Evolutionary conservation across 2,888 invertebrate species (phyloP), one percentile per base, ranked within the genome.

Genomic region (Yponomeuta malinellus): DNA sequence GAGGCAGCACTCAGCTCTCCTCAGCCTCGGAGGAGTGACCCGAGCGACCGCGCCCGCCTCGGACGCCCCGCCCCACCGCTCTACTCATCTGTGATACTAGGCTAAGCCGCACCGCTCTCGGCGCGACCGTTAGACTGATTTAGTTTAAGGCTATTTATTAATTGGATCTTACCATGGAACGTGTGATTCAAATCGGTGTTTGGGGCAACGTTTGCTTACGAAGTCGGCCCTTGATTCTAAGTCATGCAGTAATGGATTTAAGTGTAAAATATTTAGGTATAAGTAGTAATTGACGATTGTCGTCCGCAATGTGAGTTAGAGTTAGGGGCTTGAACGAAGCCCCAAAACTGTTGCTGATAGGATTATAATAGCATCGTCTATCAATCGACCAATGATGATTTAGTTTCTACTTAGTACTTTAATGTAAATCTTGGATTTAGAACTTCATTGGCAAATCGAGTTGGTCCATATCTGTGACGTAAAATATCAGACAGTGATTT

Each of bases 1-100:
- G 94, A 85, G 91, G 91, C 78, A 94, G 94, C 83, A 94, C 94
- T 71, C 94, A 94, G 84, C 92, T 94, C 76, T 94, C 94, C 71
- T 93, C 93, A 73, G 93, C 93, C 31, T 94, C 94, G 79, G 94
- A 94, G 80, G 94, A 94, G 86, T 91, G 91, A 90, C 91, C 86
- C 79, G 79, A 82, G 83, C 83, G 79, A 75, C 74, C 73, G 71
- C 73, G 73, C 72, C 73, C 78, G 63, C 65, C 78, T 78, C 78
- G 80, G 78, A 75, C 78, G 78, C 70, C 78, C 76, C 66, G 79
- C 74, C 90, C 91, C 91, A 91, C 91, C 91, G 91, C 90, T 87
- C 89, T 91, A 87, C 90, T 88, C 80, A 88, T 90, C 92, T 92
- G 92, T 92, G 92, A 92, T 92, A 92, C 88, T 92, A 92, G 91